Evolutionary conservation across 2,888 invertebrate genomes (phyloP).

Genomic region (Andrena dorsata): DNA sequence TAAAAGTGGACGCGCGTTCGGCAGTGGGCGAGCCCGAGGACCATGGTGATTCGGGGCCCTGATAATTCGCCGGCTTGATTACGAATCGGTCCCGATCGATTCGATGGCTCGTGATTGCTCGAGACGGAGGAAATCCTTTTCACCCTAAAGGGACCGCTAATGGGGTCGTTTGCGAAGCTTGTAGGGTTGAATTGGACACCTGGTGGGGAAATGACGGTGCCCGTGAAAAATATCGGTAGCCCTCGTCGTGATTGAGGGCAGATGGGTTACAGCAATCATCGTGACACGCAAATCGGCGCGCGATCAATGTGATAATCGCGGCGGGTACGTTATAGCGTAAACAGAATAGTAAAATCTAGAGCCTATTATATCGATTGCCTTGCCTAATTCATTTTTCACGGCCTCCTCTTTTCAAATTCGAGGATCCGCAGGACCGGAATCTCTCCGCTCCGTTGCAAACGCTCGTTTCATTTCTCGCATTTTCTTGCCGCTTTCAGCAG

Average conservation of each 20-base stretch:
- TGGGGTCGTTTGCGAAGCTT: neutral
- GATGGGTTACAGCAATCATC: neutral
- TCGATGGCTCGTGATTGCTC: neutral
- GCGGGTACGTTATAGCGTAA: no score
- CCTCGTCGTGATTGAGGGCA: no score
- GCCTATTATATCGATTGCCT: neutral
- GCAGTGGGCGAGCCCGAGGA: no score
- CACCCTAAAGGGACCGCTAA: neutral
- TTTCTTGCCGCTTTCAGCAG: neutral
- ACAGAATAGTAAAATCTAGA: neutral
- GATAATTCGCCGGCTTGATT: constrained; percentile 25
- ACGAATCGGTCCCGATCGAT: constrained; percentile 1
- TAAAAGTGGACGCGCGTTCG: constrained; percentile 27
- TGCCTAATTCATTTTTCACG: neutral
- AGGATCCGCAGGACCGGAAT: neutral
- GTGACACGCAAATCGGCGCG: neutral
- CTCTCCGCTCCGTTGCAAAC: neutral
- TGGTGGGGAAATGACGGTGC: neutral
- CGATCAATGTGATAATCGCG: neutral
- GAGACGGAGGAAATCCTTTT: neutral
- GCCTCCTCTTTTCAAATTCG: neutral
- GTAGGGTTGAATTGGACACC: neutral
- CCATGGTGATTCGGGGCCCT: neutral
- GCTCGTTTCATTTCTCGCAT: neutral
- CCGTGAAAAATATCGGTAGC: neutral